These are phyloP conservation scores for Balaeniceps rex DNA, from an alignment of 2,113 vertebrate genomes.

Conservation along the genomic window DNA sequence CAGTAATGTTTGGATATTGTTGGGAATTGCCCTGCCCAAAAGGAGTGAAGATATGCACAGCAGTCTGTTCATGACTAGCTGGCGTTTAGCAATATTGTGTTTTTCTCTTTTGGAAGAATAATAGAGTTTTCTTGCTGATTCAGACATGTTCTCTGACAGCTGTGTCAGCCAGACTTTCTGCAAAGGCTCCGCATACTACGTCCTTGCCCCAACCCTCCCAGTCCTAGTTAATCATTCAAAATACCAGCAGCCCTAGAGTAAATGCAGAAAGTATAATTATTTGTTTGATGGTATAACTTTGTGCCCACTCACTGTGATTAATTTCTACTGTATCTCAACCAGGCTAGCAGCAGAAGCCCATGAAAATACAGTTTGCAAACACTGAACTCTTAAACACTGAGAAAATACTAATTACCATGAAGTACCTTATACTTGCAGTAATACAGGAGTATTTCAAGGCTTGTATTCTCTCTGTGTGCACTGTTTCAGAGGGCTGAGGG, in stretches of 20 bases:
- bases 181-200: background rate
- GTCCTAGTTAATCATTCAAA: conserved; percentile 21
- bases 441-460: background rate
- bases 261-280: background rate
- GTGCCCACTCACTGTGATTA: background rate
- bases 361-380: background rate
- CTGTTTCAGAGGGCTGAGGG: background rate
- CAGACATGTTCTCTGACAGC: background rate
- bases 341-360: background rate
- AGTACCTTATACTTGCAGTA: background rate
- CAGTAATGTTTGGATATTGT: background rate
- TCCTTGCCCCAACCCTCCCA: background rate
- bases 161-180: background rate
- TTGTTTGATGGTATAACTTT: background rate
- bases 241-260: background rate
- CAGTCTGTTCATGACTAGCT: background rate
- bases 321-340: background rate
- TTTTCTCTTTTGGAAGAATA: background rate
- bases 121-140: background rate
- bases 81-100: background rate
- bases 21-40: background rate
- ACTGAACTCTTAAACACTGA: background rate
- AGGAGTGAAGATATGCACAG: background rate
- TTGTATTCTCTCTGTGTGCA: background rate
- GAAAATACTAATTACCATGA: background rate